Percentiles rank a stretch among this genome's conserved stretches.
phyloP scores from a whole-genome alignment of 2,113 vertebrate genomes.

The Myanophis thanlyinensis region DNA sequence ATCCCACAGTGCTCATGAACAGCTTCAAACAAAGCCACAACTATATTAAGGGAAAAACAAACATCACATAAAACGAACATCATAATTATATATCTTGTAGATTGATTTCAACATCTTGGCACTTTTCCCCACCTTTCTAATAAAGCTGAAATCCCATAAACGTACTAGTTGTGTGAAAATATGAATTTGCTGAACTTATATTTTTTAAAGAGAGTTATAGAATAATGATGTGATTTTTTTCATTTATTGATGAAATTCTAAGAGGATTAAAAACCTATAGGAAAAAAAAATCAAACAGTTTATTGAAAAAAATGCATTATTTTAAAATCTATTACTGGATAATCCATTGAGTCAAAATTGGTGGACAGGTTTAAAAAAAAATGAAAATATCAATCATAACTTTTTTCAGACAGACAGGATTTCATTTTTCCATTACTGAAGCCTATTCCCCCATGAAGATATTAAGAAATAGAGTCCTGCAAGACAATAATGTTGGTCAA shows the following conservation, averaged over 20 bases:
- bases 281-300: not conserved
- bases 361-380: not conserved
- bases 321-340: not conserved
- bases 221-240: not conserved
- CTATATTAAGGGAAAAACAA: not conserved
- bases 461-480: not conserved
- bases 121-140: not conserved
- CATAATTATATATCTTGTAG: not conserved
- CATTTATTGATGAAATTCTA: not conserved
- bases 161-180: not conserved
- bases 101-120: not conserved
- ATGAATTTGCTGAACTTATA: not conserved
- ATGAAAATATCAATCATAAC: not conserved
- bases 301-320: not conserved
- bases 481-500: not conserved
- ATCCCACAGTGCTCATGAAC: not conserved
- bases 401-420: not conserved
- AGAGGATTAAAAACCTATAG: not conserved
- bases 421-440: not conserved
- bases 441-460: not conserved
- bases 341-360: not conserved
- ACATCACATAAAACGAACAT: too few species aligned
- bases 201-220: not conserved
- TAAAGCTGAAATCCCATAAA: not conserved
- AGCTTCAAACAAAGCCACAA: not conserved